Conservation (phyloP, 92 coral and sea anemone species). For the Phymanthus crucifer region DNA sequence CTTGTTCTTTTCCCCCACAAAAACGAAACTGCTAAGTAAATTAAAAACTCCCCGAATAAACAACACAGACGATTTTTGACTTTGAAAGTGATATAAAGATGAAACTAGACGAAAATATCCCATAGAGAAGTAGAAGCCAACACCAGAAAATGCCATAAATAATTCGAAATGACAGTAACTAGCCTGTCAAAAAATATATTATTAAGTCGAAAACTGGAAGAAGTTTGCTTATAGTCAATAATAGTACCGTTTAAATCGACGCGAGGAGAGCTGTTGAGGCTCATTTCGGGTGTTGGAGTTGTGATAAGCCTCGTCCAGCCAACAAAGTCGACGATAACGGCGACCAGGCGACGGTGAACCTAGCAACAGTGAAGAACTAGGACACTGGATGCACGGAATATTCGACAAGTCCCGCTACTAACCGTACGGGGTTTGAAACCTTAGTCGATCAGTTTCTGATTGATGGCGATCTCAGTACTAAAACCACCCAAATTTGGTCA, state of each 20-base stretch:
- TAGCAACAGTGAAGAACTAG: background rate
- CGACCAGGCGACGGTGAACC: background rate
- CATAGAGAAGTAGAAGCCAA: background rate
- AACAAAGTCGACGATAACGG: background rate
- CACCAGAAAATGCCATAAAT: background rate
- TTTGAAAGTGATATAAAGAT: background rate
- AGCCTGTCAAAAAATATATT: background rate
- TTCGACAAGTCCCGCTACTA: background rate
- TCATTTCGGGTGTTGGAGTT: background rate
- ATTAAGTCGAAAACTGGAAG: background rate
- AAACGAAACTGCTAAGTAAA: background rate
- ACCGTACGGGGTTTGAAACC: background rate
- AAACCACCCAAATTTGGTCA: background rate
- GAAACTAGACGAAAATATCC: background rate
- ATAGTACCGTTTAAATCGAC: background rate
- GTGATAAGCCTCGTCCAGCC: background rate
- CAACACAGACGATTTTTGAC: background rate
- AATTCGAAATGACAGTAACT: background rate
- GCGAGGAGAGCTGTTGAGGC: background rate
- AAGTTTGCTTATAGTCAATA: background rate
- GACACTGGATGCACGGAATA: background rate
- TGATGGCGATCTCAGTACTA: background rate
- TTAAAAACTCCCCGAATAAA: background rate
- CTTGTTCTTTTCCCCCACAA: background rate
- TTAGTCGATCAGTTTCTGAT: background rate